Evolutionary conservation across 2,888 invertebrate species (phyloP).

Genomic region (Meiosimyza platycephala): DNA sequence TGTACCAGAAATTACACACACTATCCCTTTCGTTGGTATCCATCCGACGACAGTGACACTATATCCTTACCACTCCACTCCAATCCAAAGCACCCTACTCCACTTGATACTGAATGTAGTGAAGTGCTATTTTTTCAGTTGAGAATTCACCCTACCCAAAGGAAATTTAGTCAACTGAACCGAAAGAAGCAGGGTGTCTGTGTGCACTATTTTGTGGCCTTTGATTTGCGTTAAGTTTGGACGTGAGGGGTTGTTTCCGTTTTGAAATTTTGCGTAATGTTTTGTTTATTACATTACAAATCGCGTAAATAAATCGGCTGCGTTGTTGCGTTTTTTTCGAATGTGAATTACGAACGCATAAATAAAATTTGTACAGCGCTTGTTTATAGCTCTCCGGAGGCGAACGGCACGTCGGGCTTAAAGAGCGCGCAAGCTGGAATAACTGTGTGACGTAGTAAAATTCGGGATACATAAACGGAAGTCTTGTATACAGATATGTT

Average conservation of each 20-base stretch:
- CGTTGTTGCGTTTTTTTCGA: constrained; percentile 5
- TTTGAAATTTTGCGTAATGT: constrained; percentile 2
- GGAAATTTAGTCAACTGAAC: neutral
- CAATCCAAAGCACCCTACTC: neutral
- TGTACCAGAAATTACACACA: constrained; percentile 30
- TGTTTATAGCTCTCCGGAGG: neutral
- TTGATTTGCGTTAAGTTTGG: constrained; percentile 1
- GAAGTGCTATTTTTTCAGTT: constrained; percentile 10
- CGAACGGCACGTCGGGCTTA: constrained; percentile 1
- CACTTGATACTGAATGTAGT: neutral
- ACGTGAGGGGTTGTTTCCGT: constrained; percentile 18
- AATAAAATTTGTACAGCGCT: neutral
- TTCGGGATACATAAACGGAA: constrained; percentile 31
- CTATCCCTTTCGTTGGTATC: constrained; percentile 41
- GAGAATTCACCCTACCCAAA: neutral
- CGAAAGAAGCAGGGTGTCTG: constrained; percentile 37
- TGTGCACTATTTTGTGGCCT: constrained; percentile 29
- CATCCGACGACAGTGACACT: constrained; percentile 11
- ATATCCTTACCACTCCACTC: neutral
- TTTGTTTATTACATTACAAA: constrained; percentile 3
- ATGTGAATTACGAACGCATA: neutral
- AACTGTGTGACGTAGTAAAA: constrained; percentile 27
- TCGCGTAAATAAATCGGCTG: constrained; percentile 15
- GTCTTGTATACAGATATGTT: neutral
- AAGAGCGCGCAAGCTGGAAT: constrained; percentile 12